Evolutionary conservation across 2,797 vertebrate species (phyloP).

Genomic region (Atherinosoma microstoma): DNA sequence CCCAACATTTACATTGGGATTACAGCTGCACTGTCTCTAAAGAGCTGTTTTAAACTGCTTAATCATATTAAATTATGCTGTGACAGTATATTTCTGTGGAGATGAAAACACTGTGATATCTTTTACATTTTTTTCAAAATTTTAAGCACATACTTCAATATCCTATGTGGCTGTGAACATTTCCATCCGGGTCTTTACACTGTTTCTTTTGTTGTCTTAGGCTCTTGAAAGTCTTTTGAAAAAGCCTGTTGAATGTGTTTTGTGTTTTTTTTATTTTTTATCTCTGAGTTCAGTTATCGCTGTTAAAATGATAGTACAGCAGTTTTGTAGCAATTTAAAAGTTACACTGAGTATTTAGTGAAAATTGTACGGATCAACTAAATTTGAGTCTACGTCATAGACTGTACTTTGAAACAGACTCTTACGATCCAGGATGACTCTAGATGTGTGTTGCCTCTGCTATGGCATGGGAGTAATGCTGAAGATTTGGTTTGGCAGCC

Average conservation of each 20-base stretch:
- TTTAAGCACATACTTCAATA: not conserved
- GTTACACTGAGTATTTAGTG: conserved; percentile 3
- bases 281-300: not conserved
- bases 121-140: not conserved
- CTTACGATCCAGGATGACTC: conserved; percentile 19
- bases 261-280: not conserved
- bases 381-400: conserved; percentile 6
- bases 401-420: conserved; percentile 28
- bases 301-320: not conserved
- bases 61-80: conserved; percentile 3
- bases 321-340: not conserved
- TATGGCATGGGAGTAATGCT: conserved; percentile 56
- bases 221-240: not conserved
- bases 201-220: not conserved
- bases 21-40: conserved; percentile 23
- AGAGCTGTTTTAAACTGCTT: conserved; percentile 2
- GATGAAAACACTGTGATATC: conserved; percentile 1
- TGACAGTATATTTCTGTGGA: not conserved
- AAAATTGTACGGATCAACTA: not conserved
- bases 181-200: not conserved
- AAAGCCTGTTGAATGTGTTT: not conserved
- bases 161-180: not conserved
- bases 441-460: conserved; percentile 33
- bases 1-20: conserved; percentile 15
- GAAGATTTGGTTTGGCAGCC: conserved; percentile 55